These are phyloP conservation scores for Sphinx pinastri DNA, from an alignment of 2,888 invertebrate species.

Conservation along the genomic window DNA sequence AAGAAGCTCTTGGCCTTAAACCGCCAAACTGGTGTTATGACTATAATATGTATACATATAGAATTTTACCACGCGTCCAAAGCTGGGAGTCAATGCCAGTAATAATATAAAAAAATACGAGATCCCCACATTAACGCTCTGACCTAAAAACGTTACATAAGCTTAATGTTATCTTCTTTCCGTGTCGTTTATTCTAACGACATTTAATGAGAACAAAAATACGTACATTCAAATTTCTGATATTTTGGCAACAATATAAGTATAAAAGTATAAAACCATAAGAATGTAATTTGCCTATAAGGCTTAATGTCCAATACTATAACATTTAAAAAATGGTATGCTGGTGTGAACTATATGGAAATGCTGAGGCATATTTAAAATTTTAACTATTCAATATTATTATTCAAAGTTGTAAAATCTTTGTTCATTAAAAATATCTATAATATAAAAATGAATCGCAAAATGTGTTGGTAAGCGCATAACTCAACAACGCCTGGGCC, in stretches of 20 bases:
- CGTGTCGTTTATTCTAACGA: not conserved
- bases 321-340: not conserved
- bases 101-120: not conserved
- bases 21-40: no score
- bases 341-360: no score
- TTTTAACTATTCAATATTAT: no score
- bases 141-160: not conserved
- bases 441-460: no score
- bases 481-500: no score
- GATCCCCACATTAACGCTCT: not conserved
- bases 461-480: no score
- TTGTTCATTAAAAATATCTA: no score
- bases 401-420: no score
- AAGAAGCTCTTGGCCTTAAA: no score
- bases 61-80: not conserved
- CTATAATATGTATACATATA: not conserved
- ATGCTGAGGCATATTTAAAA: no score
- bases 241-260: not conserved
- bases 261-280: not conserved
- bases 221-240: not conserved
- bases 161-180: not conserved
- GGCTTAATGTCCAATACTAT: not conserved
- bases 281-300: not conserved
- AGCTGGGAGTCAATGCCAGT: not conserved
- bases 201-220: not conserved